Percentiles rank a stretch among this genome's conserved stretches.
Conservation (phyloP, 2,888 invertebrate species). For the Dicyrtomina minuta region DNA sequence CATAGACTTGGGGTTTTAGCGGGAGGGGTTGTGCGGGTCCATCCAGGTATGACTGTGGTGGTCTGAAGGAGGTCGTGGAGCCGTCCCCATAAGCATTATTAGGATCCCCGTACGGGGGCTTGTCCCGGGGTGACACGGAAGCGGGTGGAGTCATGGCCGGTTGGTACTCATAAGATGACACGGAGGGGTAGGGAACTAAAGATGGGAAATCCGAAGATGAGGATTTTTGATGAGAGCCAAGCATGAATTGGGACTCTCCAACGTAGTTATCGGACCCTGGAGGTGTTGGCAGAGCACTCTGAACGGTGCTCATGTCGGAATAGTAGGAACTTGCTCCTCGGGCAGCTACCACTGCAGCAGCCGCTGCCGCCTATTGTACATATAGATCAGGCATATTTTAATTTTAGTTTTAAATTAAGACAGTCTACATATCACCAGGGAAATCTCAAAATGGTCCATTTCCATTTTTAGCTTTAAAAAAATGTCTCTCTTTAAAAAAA, state of each 20-base stretch:
- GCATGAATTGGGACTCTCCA: slow-evolving; percentile 62
- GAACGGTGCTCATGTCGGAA: slow-evolving; percentile 54
- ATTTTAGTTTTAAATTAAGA: neutral
- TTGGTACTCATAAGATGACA: slow-evolving; percentile 61
- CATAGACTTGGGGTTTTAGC: slow-evolving; percentile 86
- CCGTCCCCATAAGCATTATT: slow-evolving; percentile 46
- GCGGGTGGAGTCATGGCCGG: slow-evolving; percentile 95
- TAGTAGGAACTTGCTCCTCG: slow-evolving; percentile 60
- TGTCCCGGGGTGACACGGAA: slow-evolving; percentile 93
- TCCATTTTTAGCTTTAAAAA: too few relatives aligned
- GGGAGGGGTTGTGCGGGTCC: slow-evolving; percentile 70
- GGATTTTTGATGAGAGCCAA: slow-evolving; percentile 54
- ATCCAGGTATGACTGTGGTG: slow-evolving; percentile 61
- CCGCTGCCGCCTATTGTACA: slow-evolving; percentile 51
- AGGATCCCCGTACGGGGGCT: slow-evolving; percentile 66
- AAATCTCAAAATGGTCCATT: slow-evolving; percentile 1
- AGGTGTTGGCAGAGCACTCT: slow-evolving; percentile 80
- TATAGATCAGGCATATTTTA: slow-evolving; percentile 15
- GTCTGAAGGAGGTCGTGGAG: slow-evolving; percentile 62
- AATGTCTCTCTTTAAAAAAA: too few relatives aligned
- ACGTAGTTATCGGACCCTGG: slow-evolving; percentile 72
- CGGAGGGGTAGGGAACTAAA: slow-evolving; percentile 47
- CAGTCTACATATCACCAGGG: too few relatives aligned
- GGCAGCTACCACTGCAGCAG: slow-evolving; percentile 52
- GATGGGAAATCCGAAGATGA: slow-evolving; percentile 54